Evolutionary conservation across 1,140 invertebrate genomes (phyloP).

Genomic region (Hermatobates lingyangjiaoensis): DNA sequence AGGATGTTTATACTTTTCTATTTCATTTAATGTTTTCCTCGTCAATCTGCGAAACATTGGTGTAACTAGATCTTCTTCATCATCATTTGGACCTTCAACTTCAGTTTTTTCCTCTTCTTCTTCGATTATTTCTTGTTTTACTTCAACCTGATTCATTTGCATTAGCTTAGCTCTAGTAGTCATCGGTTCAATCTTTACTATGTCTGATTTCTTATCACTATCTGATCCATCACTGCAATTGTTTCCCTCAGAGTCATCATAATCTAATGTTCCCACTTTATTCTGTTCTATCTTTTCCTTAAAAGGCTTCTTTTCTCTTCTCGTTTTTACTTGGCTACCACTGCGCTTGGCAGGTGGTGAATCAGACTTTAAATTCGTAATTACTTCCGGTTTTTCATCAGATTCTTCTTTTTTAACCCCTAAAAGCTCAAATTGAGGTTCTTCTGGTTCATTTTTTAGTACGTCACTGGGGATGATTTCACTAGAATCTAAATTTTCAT

Average conservation of each 20-base stretch:
- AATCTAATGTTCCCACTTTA: background rate
- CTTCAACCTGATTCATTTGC: background rate
- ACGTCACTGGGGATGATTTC: background rate
- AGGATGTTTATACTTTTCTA: background rate
- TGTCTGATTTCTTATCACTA: background rate
- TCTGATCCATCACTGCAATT: background rate
- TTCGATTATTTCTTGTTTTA: background rate
- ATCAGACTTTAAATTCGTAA: background rate
- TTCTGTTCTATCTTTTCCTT: background rate
- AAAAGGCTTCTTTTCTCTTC: background rate
- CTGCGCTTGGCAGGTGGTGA: background rate
- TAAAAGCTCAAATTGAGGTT: background rate
- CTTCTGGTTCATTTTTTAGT: background rate
- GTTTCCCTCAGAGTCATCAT: background rate
- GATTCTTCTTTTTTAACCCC: background rate
- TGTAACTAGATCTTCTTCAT: background rate
- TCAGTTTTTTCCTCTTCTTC: background rate
- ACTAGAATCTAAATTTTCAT: background rate
- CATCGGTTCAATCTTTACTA: background rate
- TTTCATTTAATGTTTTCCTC: background rate
- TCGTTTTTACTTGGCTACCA: background rate
- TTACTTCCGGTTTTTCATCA: background rate
- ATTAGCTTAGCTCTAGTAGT: background rate
- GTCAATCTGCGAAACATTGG: background rate
- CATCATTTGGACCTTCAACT: background rate